phyloP scores from a whole-genome alignment of 2,797 vertebrate species.

The Sebastes nivosus region DNA sequence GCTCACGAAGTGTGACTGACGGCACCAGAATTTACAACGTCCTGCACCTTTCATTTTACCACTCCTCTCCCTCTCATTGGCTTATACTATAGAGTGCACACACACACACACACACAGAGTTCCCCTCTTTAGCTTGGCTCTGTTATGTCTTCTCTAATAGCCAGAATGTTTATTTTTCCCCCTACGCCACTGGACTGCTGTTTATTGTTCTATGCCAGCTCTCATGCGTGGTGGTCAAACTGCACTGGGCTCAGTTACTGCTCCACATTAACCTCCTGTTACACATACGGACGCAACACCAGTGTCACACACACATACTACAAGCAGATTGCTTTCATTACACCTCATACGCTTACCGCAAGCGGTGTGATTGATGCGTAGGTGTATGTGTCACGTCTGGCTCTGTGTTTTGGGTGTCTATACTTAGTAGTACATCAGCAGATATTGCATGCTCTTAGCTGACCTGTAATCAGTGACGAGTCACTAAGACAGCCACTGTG shows the following conservation, averaged over 20 bases:
- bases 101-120: constrained; percentile 8
- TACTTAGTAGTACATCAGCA: constrained; percentile 4
- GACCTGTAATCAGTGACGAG: constrained; percentile 33
- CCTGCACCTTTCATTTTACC: constrained; percentile 72
- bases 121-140: constrained; percentile 8
- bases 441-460: background rate
- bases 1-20: constrained; percentile 34
- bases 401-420: constrained; percentile 4
- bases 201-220: constrained; percentile 73
- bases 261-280: constrained; percentile 57
- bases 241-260: constrained; percentile 56
- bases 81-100: background rate
- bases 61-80: constrained; percentile 27
- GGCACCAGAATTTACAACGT: constrained; percentile 83
- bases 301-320: constrained; percentile 25
- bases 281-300: constrained; percentile 57
- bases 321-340: constrained; percentile 52
- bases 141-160: constrained; percentile 70
- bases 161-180: constrained; percentile 67
- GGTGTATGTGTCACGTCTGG: constrained; percentile 9
- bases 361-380: constrained; percentile 21
- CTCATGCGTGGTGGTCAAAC: constrained; percentile 42
- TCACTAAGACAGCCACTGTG: constrained; percentile 27
- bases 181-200: constrained; percentile 40
- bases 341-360: constrained; percentile 2